phyloP scores from a whole-genome alignment of 1,140 invertebrate species.

The Lasioglossum baleicum region DNA sequence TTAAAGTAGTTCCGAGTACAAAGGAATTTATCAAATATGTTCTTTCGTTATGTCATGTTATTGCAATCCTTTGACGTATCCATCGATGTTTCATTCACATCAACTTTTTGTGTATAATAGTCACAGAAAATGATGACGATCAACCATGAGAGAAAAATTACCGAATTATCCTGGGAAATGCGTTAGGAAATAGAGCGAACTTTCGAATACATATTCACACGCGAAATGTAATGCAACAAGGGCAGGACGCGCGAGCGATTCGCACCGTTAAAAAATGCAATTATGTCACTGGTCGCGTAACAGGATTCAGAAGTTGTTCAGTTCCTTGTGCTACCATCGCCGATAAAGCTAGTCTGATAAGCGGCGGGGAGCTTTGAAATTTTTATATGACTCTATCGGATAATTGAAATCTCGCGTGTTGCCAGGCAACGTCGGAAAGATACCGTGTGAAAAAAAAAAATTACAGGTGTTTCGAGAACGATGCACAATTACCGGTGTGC shows the following conservation, averaged over 20 bases:
- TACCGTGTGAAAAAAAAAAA: constrained; percentile 9
- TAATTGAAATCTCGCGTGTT: neutral
- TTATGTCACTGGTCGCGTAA: neutral
- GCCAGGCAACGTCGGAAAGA: neutral
- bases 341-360: no score
- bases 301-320: neutral
- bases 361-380: neutral
- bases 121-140: constrained; percentile 2
- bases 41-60: no score
- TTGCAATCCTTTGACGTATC: neutral
- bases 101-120: neutral
- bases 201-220: neutral
- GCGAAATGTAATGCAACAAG: neutral
- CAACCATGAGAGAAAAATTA: constrained; percentile 3
- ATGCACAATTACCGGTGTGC: constrained; percentile 31
- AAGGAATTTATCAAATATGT: no score
- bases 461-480: constrained; percentile 9
- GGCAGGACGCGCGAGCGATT: neutral
- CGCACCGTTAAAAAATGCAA: neutral
- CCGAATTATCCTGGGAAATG: neutral
- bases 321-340: no score
- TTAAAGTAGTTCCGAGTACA: no score
- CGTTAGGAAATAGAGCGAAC: neutral
- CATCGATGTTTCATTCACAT: neutral
- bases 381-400: neutral